Evolutionary conservation across 2,888 invertebrate species (phyloP), one percentile per base, ranked within the genome.

Genomic region (Dorcus parallelipipedus): DNA sequence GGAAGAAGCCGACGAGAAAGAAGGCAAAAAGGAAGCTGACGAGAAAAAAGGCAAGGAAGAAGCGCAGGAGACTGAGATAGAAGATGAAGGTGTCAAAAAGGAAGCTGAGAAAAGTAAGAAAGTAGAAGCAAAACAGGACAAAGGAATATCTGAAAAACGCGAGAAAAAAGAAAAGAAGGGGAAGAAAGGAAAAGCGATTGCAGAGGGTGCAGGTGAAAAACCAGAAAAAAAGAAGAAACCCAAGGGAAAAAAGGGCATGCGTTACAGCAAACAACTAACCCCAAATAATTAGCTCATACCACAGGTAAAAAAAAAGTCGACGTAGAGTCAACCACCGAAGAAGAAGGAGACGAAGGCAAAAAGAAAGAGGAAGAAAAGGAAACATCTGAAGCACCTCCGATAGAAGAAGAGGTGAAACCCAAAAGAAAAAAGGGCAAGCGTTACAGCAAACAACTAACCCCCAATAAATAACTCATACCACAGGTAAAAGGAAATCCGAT

Each of bases 111-210:
- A 79, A 2, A 20, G 20, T 79, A 80, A 71, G 69, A 63, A 79
- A 73, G 61, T 79, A 78, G 56, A 78, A 80, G 2, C 65, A 78
- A 50, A 78, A 79, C 67, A 67, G 1, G 80, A 80, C 80, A 65
- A 79, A 57, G 59, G 64, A 41, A 72, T 49, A 49, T 14, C 51
- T 56, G 79, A 80, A 62, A 74, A 79, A 8, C 79, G 79, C 78
- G 65, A 71, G 3, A 71, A 66, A 0, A 78, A 81, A 63, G 76
- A 75, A 60, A 80, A 80, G 52, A 77, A 78, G 0, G 79, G 79
- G 56, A 80, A 80, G 80, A 52, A 56, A 55, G 45, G 52, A 47
- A 51, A 56, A 60, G 49, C 41, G 20, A 9, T 14, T 17, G 42
- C 5, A 10, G 45, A 9, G n/a, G 10, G 6, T n/a, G 45, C 23